Conservation (phyloP, 2,113 vertebrate species). For the Fulmarus glacialis region DNA sequence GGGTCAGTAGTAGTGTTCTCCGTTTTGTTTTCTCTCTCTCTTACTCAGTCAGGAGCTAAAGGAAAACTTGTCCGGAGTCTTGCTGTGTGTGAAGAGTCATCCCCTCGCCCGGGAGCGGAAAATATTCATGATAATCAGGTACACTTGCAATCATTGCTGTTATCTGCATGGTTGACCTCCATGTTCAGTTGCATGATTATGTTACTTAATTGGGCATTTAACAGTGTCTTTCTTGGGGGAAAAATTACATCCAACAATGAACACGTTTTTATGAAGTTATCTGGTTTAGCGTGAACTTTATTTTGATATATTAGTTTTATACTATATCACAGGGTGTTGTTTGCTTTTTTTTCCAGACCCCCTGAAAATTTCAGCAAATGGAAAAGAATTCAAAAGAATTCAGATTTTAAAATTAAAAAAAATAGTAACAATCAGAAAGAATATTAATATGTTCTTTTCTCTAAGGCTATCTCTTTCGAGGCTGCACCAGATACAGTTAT, state of each 20-base stretch:
- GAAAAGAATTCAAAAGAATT: constrained; percentile 84
- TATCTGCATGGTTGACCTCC: constrained; percentile 64
- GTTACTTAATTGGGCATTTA: constrained; percentile 1
- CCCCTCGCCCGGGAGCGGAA: constrained; percentile 72
- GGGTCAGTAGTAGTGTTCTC: constrained; percentile 4
- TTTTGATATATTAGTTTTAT: constrained; percentile 47
- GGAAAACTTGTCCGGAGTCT: constrained; percentile 89
- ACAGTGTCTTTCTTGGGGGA: constrained; percentile 10
- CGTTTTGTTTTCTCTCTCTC: constrained; percentile 27
- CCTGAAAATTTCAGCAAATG: constrained; percentile 82
- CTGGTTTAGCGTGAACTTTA: constrained; percentile 50
- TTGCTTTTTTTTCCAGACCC: constrained; percentile 84
- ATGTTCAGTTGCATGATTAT: constrained; percentile 58
- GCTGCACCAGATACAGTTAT: constrained; percentile 68
- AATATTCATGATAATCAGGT: constrained; percentile 84
- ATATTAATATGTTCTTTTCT: constrained; percentile 68
- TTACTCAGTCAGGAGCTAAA: constrained; percentile 85
- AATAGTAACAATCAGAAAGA: constrained; percentile 50
- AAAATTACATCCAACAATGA: not conserved
- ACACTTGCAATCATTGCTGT: constrained; percentile 23
- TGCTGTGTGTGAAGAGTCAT: constrained; percentile 89
- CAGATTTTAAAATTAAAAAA: constrained; percentile 66
- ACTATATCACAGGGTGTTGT: constrained; percentile 76
- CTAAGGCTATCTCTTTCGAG: constrained; percentile 72
- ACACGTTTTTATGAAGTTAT: not conserved